Conservation (phyloP, 2,888 invertebrate genomes). For the Sicus ferrugineus region DNA sequence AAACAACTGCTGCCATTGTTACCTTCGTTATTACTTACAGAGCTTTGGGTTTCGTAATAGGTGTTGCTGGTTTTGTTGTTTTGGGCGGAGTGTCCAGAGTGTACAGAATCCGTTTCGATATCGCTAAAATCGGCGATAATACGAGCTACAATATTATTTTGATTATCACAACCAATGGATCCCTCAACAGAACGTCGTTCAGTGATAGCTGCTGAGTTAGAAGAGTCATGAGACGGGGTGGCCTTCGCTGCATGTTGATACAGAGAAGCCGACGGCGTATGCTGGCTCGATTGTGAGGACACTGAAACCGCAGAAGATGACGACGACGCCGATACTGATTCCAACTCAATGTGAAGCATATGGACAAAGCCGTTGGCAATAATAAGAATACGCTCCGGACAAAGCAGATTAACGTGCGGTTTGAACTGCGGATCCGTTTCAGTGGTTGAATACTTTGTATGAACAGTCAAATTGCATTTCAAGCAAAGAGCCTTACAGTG, state of each 20-base stretch:
- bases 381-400: slow-evolving; percentile 78
- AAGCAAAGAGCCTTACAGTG: slow-evolving; percentile 78
- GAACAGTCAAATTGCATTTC: slow-evolving; percentile 89
- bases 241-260: slow-evolving; percentile 47
- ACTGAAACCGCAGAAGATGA: slow-evolving; percentile 19
- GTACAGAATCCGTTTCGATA: slow-evolving; percentile 68
- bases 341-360: slow-evolving; percentile 74
- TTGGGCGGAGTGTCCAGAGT: slow-evolving; percentile 39
- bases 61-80: too few species aligned
- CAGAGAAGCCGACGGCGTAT: slow-evolving; percentile 47
- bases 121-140: slow-evolving; percentile 73
- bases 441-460: slow-evolving; percentile 91
- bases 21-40: slow-evolving; percentile 33
- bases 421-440: slow-evolving; percentile 82
- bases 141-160: slow-evolving; percentile 70
- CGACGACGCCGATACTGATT: too few species aligned
- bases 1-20: slow-evolving; percentile 12
- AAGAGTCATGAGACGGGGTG: slow-evolving; percentile 39
- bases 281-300: slow-evolving; percentile 30
- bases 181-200: slow-evolving; percentile 45
- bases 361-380: slow-evolving; percentile 88
- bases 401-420: slow-evolving; percentile 74
- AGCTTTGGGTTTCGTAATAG: slow-evolving; percentile 32
- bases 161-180: slow-evolving; percentile 59
- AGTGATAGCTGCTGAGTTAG: slow-evolving; percentile 28